Base-by-base conservation (phyloP, 2,888 invertebrate species). In the Chalcis sispes region DNA sequence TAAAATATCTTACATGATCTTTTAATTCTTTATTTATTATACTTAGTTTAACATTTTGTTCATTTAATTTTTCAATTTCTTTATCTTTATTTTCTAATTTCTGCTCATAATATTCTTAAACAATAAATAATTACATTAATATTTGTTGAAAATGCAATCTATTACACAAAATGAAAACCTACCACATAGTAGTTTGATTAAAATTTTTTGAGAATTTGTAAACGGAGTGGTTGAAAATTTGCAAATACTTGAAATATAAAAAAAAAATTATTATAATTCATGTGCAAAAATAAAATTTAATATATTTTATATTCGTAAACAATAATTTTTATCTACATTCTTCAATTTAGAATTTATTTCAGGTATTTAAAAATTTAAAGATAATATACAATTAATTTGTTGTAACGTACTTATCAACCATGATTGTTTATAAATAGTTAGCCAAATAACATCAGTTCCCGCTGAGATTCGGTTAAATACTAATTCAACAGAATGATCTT, bases 61-160 rank as follows among this genome's bases (percentile, higher is more conserved):
- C 46, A 18, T 7, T 1, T 29, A 56, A 23, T 52, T 8, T 20
- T 18, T 1, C 20, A 2, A 20, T 18, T 32, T 48, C 36, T n/a
- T 46, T 40, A n/a, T n/a, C 18, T 13, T 48, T 7, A 1, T 32
- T 40, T 25, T 36, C 13, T 1, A 50, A 40, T 50, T 48, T 73
- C 1, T 25, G 5, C 13, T 73, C 59, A 7, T 52, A 61, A 66
- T 66, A 56, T 1, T 59, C 72, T 73, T 59, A n/a, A 72, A 64
- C 23, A 27, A 40, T 29, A 10, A 29, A 15, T 56, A 5, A 36
- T 56, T 18, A 42, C 10, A 20, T 42, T 25, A n/a, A n/a, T n/a
- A n/a, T 46, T 13, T n/a, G 1, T 3, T 23, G 2, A 23, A 23
- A 59, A 50, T 50, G 7, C 13, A 59, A 32, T 36, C 32, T 13